Base-by-base conservation (phyloP, 2,888 invertebrate species). In the Candidula unifasciata region DNA sequence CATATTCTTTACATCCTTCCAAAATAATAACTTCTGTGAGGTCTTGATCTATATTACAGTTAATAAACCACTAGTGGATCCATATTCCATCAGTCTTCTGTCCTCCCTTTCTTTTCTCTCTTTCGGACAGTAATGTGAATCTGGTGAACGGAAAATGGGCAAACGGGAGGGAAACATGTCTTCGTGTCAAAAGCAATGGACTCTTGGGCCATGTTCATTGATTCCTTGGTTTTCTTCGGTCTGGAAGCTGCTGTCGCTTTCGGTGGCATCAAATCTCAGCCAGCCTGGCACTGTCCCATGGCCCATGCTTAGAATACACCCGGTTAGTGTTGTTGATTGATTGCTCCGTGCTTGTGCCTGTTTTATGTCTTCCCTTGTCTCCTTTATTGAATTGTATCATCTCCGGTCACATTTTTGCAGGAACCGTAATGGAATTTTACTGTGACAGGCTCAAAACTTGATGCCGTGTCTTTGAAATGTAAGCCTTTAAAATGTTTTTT, bases 341-440 rank as follows among this genome's bases (percentile, higher is more conserved):
- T 82, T 82, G 82, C 76, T 68, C 77, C 77, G 82, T 77, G 82
- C 77, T 76, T 68, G 76, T 64, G 64, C 37, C 76, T 68, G 52
- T n/a, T 77, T 82, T 77, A 68, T 68, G 76, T 76, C 52, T 52
- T 82, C 68, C 66, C 82, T 82, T 76, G 82, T 82, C 82, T 74
- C 82, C 68, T 69, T 82, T 82, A 82, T 82, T 82, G 76, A 77
- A 82, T 82, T 82, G 82, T 82, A 77, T 82, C 82, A 82, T 82
- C 77, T 74, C 54, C 64, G 77, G 77, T 82, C 77, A 68, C 82
- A 82, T 74, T 74, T 74, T 77, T 60, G 57, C 54, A 2, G 68
- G n/a, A 30, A 82, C 68, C 82, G 52, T 82, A 74, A 74, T 74
- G 73, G 82, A 76, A 52, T 82, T 82, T 82, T 82, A 77, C 60